Base-by-base conservation (phyloP, 2,113 vertebrate genomes). In the Heterotis niloticus region DNA sequence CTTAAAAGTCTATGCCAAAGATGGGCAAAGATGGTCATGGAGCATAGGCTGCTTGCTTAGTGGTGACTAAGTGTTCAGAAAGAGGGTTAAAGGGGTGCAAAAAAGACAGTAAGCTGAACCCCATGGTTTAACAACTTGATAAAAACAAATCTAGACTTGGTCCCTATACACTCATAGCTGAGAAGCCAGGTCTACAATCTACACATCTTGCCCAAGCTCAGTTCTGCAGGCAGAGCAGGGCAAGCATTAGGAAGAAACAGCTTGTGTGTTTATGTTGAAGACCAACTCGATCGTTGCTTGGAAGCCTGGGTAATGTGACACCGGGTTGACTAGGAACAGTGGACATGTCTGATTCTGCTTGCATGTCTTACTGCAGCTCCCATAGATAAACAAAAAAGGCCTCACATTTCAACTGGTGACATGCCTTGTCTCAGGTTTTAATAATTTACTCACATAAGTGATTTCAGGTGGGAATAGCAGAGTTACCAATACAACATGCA, bases 401-500 rank as follows among this genome's bases (percentile, higher is more conserved):
- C 44, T 72, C 20, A 51, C 23, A 51, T 51, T 72, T 72, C 69
- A 72, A n/a, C 23, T 29, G 34, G 51, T 72, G 69, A 72, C 44
- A 72, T n/a, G 69, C 69, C 69, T 72, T 7, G 23, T 12, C 29
- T n/a, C 12, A 44, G 2, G 51, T 23, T 72, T 72, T 52, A 72
- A 72, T 72, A 72, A 72, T 72, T 72, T 34, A 72, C 69, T 72
- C 69, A 72, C 69, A 28, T 44, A 20, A 72, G 69, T n/a, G 11
- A 20, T 34, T 52, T 51, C 69, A 52, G 69, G 54, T 72, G 69
- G 69, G 69, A 72, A 51, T 54, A 20, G 20, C 34, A 72, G 69
- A 34, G 69, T 72, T 72, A 52, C 69, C 34, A 72, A 52, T 72
- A 34, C 69, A 52, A 51, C 54, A 34, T 23, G 69, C 20, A n/a